Evolutionary conservation across 2,797 vertebrate species (phyloP).

Genomic region (Galago senegalensis): DNA sequence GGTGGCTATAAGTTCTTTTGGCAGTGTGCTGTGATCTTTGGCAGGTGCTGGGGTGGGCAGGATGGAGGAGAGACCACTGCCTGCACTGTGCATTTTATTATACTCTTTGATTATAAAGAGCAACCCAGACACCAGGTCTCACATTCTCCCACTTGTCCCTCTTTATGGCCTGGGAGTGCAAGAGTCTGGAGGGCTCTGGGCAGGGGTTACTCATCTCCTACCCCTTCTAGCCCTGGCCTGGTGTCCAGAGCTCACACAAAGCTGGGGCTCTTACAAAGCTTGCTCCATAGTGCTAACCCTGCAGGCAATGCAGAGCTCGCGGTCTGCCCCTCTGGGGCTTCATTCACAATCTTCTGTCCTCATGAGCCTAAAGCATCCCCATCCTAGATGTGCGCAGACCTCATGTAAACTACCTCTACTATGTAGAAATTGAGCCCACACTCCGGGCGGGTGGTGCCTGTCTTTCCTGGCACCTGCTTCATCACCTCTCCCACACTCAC

Average conservation of each 20-base stretch:
- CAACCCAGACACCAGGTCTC: not conserved
- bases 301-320: not conserved
- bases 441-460: not conserved
- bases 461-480: not conserved
- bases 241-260: not conserved
- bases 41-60: not conserved
- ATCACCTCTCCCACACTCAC: not conserved
- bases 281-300: too few species aligned
- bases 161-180: not conserved
- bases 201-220: not conserved
- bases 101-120: not conserved
- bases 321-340: not conserved
- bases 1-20: not conserved
- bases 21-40: not conserved
- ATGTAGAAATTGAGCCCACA: not conserved
- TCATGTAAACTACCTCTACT: not conserved
- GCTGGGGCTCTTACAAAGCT: not conserved
- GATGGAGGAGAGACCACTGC: not conserved
- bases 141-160: not conserved
- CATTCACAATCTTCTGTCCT: not conserved
- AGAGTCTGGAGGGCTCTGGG: not conserved
- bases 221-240: not conserved
- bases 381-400: not conserved
- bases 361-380: not conserved
- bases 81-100: not conserved